phyloP scores from a whole-genome alignment of 2,888 invertebrate species.

The Mythimna impura region DNA sequence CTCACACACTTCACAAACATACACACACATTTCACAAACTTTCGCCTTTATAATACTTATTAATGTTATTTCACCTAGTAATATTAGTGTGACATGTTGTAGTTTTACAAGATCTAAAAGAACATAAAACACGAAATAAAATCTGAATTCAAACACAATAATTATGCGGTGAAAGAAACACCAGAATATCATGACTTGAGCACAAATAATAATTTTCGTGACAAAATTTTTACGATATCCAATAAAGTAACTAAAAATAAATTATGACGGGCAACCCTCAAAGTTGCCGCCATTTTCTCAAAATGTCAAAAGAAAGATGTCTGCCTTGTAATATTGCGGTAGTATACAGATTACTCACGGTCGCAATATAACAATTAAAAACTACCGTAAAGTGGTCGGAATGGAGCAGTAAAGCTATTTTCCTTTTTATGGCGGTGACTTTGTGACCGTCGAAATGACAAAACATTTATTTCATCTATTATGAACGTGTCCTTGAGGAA shows the following conservation, averaged over 20 bases:
- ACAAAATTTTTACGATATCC: slow-evolving; percentile 53
- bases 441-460: slow-evolving; percentile 69
- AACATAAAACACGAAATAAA: slow-evolving; percentile 23
- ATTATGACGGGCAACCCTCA: slow-evolving; percentile 60
- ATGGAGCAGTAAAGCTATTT: slow-evolving; percentile 76
- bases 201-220: slow-evolving; percentile 51
- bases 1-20: no score
- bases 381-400: slow-evolving; percentile 83
- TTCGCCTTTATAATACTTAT: no score
- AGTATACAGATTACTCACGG: slow-evolving; percentile 79
- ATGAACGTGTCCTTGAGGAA: slow-evolving; percentile 64
- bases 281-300: slow-evolving; percentile 62
- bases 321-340: slow-evolving; percentile 77
- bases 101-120: neutral
- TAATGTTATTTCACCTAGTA: no score
- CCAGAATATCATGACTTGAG: slow-evolving; percentile 48
- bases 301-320: slow-evolving; percentile 69
- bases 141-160: slow-evolving; percentile 17
- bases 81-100: neutral
- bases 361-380: slow-evolving; percentile 81
- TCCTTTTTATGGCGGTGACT: slow-evolving; percentile 69
- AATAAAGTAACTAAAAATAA: slow-evolving; percentile 64
- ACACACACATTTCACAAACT: no score
- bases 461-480: slow-evolving; percentile 69
- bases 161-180: slow-evolving; percentile 34